Percentiles rank a stretch among this genome's conserved stretches.
These are phyloP conservation scores for Oreonectes daqikongensis DNA, from an alignment of 2,797 vertebrate genomes.

Conservation along the genomic window DNA sequence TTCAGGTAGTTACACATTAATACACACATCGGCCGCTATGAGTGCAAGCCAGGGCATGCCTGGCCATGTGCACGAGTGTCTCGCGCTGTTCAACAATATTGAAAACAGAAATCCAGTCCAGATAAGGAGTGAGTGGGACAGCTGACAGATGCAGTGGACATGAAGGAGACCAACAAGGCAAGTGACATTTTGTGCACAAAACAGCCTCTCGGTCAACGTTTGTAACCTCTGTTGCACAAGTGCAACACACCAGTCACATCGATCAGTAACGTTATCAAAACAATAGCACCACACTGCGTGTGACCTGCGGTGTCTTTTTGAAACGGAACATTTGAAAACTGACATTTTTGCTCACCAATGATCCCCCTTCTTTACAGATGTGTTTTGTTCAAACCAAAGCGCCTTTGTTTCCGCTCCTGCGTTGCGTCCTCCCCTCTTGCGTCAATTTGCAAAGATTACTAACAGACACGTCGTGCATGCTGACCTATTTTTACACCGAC, in stretches of 20 bases:
- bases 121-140: not conserved
- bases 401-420: constrained; percentile 53
- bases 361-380: constrained; percentile 44
- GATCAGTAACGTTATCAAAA: constrained; percentile 8
- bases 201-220: constrained; percentile 15
- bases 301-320: constrained; percentile 21
- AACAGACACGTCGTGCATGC: constrained; percentile 34
- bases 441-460: constrained; percentile 32
- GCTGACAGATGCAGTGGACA: not conserved
- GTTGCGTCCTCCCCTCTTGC: constrained; percentile 36
- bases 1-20: not conserved
- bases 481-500: constrained; percentile 39
- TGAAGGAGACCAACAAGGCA: not conserved
- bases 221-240: constrained; percentile 15
- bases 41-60: constrained; percentile 15
- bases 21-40: not conserved
- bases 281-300: not conserved
- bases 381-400: constrained; percentile 53
- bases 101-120: not conserved
- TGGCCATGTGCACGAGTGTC: constrained; percentile 20
- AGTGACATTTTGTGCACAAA: constrained; percentile 39
- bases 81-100: not conserved
- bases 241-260: constrained; percentile 40
- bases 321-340: constrained; percentile 23
- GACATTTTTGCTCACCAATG: constrained; percentile 60